Conservation (phyloP, 2,888 invertebrate genomes). For the Lepetodrilus schrolli region DNA sequence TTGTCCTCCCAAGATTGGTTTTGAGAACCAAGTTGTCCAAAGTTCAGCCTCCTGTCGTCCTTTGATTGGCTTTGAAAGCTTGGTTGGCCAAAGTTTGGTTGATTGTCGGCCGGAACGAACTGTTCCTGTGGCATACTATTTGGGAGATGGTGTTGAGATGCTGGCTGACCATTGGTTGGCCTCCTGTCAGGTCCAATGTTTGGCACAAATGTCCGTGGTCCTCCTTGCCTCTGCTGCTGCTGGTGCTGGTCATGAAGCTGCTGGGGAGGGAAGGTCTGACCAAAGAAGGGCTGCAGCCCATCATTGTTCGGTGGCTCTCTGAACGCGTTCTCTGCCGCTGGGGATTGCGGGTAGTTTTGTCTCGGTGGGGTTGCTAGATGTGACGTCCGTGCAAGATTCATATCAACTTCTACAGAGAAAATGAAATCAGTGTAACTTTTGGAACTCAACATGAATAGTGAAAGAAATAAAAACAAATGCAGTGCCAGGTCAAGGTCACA, state of each 20-base stretch:
- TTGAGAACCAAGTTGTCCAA: not conserved
- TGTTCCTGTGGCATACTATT: not conserved
- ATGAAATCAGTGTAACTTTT: slow-evolving; percentile 7
- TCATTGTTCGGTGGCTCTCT: not conserved
- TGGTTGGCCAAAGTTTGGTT: not conserved
- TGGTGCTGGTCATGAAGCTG: not conserved
- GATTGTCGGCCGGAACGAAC: not conserved
- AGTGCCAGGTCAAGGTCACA: slow-evolving; percentile 10
- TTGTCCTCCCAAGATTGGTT: too few relatives aligned
- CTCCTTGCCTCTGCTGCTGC: not conserved
- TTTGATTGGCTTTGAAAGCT: not conserved
- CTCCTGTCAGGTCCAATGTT: slow-evolving; percentile 12
- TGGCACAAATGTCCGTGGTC: not conserved
- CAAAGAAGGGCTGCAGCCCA: not conserved
- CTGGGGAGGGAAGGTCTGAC: not conserved
- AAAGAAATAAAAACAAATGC: not conserved
- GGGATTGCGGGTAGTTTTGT: slow-evolving; percentile 24
- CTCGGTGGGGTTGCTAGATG: slow-evolving; percentile 1
- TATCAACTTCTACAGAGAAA: slow-evolving; percentile 27
- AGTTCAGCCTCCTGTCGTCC: too few relatives aligned
- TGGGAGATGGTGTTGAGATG: not conserved
- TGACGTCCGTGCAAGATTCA: slow-evolving; percentile 21
- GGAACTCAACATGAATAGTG: not conserved
- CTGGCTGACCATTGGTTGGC: not conserved
- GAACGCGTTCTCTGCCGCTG: not conserved